Evolutionary conservation across 1,140 invertebrate genomes (phyloP), one percentile per base, ranked within the genome.

Genomic region (Arctopsyche grandis): DNA sequence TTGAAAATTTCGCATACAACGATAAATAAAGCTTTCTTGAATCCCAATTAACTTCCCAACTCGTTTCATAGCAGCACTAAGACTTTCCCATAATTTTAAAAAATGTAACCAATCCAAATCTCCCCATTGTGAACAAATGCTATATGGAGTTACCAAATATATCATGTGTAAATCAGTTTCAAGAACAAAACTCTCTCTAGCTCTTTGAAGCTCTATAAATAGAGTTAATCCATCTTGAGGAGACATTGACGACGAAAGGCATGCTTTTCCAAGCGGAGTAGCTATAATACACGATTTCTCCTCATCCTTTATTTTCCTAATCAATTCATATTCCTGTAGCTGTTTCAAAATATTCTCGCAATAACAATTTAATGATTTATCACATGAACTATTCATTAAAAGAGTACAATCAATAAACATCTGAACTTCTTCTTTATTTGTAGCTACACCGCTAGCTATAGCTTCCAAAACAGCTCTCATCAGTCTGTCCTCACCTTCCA

Each of bases 91-190:
- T 16, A 98, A 84, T 80, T 92, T 92, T 10, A 98, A 87, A 84
- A 93, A 96, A 77, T 93, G 90, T 84, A 97, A 91, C 97, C 97
- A 99, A 87, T 99, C 96, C 44, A 98, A 89, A 75, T 92, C 91
- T 79, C 89, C 89, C 88, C 95, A 93, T 83, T 95, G 92, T 84
- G 92, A 92, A 83, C 93, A 92, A 16, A 94, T 91, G 84, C 93
- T 95, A 75, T 96, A 94, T 0, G 96, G 96, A 4, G 96, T 97
- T 0, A 97, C 95, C 83, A 98, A 88, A 87, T 99, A 99, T 66
- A 99, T 92, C 43, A 99, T 91, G 87, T 99, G 98, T 0, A 99
- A 89, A 84, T 99, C 98, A 82, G 94, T 96, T 84, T 99, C 97
- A 9, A 99, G 88, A 0, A 97, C 96, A 86, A 99, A 95, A 84